Evolutionary conservation across 1,140 invertebrate genomes (phyloP), one percentile per base, ranked within the genome.

Genomic region (Sitobion miscanthi): DNA sequence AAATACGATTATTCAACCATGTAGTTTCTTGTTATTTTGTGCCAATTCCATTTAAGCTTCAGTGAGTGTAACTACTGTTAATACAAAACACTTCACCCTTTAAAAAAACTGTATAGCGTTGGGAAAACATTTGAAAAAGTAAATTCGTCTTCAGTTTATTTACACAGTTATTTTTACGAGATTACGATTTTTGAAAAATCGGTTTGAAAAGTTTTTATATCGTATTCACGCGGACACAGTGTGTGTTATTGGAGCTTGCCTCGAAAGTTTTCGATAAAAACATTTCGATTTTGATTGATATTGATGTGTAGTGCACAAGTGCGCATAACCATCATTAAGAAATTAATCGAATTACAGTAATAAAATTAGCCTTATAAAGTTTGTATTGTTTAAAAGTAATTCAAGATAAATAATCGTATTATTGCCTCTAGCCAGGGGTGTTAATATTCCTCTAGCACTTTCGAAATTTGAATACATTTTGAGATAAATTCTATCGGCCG

Each of bases 381-480:
- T 85, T 9, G 20, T 8, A 42, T 42, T 42, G 20, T 85, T 42
- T 42, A 42, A 85, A 85, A 45, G 3, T 45, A 42, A 30, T 45
- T 25, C 23, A 42, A 25, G 42, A 25, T 25, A 85, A 42, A 85
- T 85, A 85, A 45, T 85, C 23, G 62, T n/a, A n/a, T 85, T 85
- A 25, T 42, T 30, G 2, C 42, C 38, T 45, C 0, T 8, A 45
- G 23, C 23, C 2, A 11, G 20, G 8, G 8, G 20, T n/a, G 49
- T 88, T 49, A 20, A 52, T 47, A 49, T 88, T 54, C n/a, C 9
- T 88, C 38, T 35, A 52, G 20, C n/a, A 9, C 2, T 21, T n/a
- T 88, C 17, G 87, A 54, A 88, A 88, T 54, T 52, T 88, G 23
- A 88, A 88, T 54, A 88, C 7, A 45, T 86, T 86, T n/a, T 4